phyloP scores from a whole-genome alignment of 2,113 vertebrate species.

The Megaleporinus macrocephalus region DNA sequence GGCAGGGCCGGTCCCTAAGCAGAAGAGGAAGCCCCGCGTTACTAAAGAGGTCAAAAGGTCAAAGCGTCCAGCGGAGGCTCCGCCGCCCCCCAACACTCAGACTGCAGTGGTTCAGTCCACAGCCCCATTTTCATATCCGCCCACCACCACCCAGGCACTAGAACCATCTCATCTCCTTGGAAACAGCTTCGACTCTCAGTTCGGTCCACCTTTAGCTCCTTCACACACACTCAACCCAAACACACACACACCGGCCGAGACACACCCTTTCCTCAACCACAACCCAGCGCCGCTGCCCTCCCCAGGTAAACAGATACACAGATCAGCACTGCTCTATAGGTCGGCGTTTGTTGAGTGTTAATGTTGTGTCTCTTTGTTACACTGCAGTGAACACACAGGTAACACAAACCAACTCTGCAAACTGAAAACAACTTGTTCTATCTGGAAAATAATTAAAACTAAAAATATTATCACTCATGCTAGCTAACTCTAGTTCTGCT shows the following conservation, averaged over 20 bases:
- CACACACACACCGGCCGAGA: background rate
- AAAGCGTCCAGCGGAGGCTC: slow-evolving; percentile 43
- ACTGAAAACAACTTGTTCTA: too few species aligned
- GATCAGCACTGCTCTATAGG: too few species aligned
- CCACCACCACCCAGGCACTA: slow-evolving; percentile 75
- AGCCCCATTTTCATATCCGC: slow-evolving; percentile 46
- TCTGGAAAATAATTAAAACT: too few species aligned
- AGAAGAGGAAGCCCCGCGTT: slow-evolving; percentile 82
- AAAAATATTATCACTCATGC: too few species aligned
- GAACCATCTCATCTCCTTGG: slow-evolving; percentile 81
- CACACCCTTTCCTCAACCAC: slow-evolving; percentile 7
- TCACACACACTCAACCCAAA: background rate
- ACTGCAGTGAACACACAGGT: too few species aligned
- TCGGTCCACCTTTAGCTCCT: slow-evolving; percentile 59
- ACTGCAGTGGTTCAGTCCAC: slow-evolving; percentile 71
- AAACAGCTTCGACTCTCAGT: slow-evolving; percentile 84
- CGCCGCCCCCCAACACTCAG: slow-evolving; percentile 55
- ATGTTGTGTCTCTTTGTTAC: too few species aligned
- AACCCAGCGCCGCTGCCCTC: slow-evolving; percentile 48
- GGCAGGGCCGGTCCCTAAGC: slow-evolving; percentile 86
- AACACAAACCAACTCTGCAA: too few species aligned
- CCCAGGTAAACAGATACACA: slow-evolving; percentile 58
- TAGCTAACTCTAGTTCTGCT: too few species aligned
- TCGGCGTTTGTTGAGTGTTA: too few species aligned
- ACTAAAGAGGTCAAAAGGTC: slow-evolving; percentile 84